A percentile compares a stretch with the other conserved stretches of the same genome.
Evolutionary conservation across 92 coral and sea anemone species (phyloP).

Genomic region (Actinernus sp.): DNA sequence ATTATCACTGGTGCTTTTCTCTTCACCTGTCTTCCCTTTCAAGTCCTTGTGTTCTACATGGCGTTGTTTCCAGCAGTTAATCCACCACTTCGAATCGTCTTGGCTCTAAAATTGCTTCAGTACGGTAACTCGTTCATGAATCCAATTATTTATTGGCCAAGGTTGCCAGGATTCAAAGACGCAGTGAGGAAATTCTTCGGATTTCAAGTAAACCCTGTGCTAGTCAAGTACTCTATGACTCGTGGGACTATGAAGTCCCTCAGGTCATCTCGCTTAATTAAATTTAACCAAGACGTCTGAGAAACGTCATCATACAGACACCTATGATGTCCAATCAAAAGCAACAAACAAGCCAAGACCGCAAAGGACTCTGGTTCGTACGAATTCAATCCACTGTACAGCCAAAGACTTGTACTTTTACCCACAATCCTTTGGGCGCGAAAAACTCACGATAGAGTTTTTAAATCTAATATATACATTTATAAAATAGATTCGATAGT

Average conservation of each 20-base stretch:
- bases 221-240: background rate
- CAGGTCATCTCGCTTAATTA: background rate
- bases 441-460: too few relatives aligned
- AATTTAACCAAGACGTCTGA: too few relatives aligned
- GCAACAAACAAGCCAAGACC: too few relatives aligned
- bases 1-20: conserved; percentile 39
- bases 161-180: conserved; percentile 79
- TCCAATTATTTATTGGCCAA: conserved; percentile 83
- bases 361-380: too few relatives aligned
- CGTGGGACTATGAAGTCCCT: background rate
- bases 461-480: too few relatives aligned
- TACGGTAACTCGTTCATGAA: conserved; percentile 85
- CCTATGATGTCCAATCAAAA: too few relatives aligned
- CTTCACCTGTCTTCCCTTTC: conserved; percentile 34
- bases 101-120: conserved; percentile 65
- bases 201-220: background rate
- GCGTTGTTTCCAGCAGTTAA: conserved; percentile 15
- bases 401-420: too few relatives aligned
- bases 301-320: too few relatives aligned
- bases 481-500: too few relatives aligned
- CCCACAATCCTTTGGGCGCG: too few relatives aligned
- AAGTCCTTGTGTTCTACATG: conserved; percentile 26
- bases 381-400: too few relatives aligned
- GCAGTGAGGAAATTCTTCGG: conserved; percentile 29
- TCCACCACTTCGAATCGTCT: background rate